These are phyloP conservation scores for Tetraodon nigroviridis DNA, from an alignment of 2,113 vertebrate genomes.

Conservation along the genomic window DNA sequence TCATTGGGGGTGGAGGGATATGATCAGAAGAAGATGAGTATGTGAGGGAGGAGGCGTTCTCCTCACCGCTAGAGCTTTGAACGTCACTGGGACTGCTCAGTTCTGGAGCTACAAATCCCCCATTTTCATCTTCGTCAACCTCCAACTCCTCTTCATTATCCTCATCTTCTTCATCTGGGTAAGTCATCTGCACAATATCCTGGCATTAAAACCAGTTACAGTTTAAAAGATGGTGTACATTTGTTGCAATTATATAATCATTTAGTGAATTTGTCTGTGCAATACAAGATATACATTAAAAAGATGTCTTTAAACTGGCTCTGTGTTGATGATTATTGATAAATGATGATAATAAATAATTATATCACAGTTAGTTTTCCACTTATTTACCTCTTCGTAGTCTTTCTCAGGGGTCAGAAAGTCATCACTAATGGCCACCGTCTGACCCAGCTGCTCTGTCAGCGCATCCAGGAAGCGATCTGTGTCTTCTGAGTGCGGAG, in stretches of 20 bases:
- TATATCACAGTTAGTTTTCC: neutral
- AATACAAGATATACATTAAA: neutral
- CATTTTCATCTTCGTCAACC: slow-evolving; percentile 75
- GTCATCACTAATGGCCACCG: slow-evolving; percentile 84
- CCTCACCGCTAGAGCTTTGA: slow-evolving; percentile 84
- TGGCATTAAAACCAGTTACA: slow-evolving; percentile 64
- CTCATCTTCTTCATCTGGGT: slow-evolving; percentile 85
- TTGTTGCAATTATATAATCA: neutral
- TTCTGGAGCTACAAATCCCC: slow-evolving; percentile 82
- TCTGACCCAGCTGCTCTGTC: slow-evolving; percentile 88
- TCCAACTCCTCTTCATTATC: slow-evolving; percentile 67
- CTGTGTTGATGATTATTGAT: neutral
- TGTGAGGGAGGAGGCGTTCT: slow-evolving; percentile 92
- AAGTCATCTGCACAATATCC: slow-evolving; percentile 86
- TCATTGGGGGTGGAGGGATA: slow-evolving; percentile 85
- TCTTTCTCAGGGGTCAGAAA: slow-evolving; percentile 93
- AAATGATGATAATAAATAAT: neutral
- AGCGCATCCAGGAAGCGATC: slow-evolving; percentile 90
- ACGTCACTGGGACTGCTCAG: slow-evolving; percentile 89
- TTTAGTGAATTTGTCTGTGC: neutral
- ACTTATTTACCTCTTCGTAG: slow-evolving; percentile 85
- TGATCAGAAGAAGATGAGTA: slow-evolving; percentile 93
- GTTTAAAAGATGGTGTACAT: neutral
- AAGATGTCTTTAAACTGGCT: neutral
- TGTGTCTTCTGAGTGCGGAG: slow-evolving; percentile 82